Percentiles rank a stretch among this genome's conserved stretches.
phyloP scores from a whole-genome alignment of 2,888 invertebrate species.

The Aricia artaxerxes region DNA sequence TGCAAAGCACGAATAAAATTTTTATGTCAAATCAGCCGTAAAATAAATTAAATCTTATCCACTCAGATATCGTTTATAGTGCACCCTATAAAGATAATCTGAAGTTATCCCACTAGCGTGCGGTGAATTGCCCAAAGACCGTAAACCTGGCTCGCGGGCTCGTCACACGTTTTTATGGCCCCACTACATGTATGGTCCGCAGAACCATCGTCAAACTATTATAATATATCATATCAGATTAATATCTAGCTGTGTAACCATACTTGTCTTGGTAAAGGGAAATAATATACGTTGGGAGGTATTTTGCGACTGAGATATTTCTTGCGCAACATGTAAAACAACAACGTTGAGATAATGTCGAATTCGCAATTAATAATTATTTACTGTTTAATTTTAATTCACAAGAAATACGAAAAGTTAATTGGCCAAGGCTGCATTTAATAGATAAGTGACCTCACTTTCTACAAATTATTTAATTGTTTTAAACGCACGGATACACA shows the following conservation, averaged over 20 bases:
- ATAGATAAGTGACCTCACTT: constrained; percentile 24
- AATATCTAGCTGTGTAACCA: neutral
- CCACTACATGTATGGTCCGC: constrained; percentile 37
- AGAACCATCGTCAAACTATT: neutral
- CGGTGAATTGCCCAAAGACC: constrained; percentile 43
- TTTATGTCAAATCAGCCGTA: neutral
- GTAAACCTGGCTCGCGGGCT: constrained; percentile 53
- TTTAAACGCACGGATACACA: constrained; percentile 26
- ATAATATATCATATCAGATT: neutral
- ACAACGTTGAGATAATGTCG: neutral
- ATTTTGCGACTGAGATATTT: neutral
- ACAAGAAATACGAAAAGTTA: neutral
- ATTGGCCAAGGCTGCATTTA: constrained; percentile 19
- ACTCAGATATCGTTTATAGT: constrained; percentile 39
- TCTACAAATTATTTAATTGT: constrained; percentile 21
- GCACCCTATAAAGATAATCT: constrained; percentile 42
- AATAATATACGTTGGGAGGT: constrained; percentile 3
- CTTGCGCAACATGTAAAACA: neutral
- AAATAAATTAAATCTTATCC: constrained; percentile 32
- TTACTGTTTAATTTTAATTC: constrained; percentile 4
- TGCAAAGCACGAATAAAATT: neutral
- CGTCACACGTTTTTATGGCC: constrained; percentile 58
- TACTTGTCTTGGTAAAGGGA: neutral
- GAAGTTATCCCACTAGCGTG: constrained; percentile 41
- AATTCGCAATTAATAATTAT: neutral